These are phyloP conservation scores for Atrina japonica DNA, from an alignment of 2,888 invertebrate species.

Conservation along the genomic window DNA sequence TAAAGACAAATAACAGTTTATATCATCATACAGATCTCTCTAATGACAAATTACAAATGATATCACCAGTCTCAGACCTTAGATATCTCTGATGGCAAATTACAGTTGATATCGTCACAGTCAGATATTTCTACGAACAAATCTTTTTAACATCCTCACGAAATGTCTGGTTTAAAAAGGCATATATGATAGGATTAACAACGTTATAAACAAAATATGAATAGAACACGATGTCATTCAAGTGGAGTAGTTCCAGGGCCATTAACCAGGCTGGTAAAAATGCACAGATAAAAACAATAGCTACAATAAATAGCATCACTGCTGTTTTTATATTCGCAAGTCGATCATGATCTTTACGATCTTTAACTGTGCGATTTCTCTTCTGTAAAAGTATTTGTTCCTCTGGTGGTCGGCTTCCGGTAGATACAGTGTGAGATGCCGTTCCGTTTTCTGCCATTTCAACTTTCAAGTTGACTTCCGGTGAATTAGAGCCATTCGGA, in stretches of 20 bases:
- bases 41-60: no score
- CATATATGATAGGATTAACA: constrained; percentile 78
- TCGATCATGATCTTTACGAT: constrained; percentile 55
- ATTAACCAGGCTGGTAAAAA: constrained; percentile 78
- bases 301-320: constrained; percentile 79
- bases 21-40: no score
- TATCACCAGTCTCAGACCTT: no score
- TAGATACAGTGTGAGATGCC: constrained; percentile 17
- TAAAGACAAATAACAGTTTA: no score
- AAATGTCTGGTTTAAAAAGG: constrained; percentile 79
- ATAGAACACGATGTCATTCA: constrained; percentile 72
- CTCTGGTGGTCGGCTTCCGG: neutral
- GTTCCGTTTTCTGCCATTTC: constrained; percentile 37
- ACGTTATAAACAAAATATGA: constrained; percentile 79
- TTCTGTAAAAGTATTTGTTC: constrained; percentile 4
- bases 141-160: constrained; percentile 64
- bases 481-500: constrained; percentile 10
- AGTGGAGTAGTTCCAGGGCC: constrained; percentile 64
- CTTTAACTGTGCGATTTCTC: constrained; percentile 36
- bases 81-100: no score
- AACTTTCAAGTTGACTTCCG: constrained; percentile 16
- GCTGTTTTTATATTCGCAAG: constrained; percentile 78
- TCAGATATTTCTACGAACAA: constrained; percentile 1
- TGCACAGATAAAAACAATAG: constrained; percentile 77
- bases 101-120: no score